Evolutionary conservation across 53 echinoderm and acorn worm genomes (phyloP), one percentile per base, ranked within the genome.

Genomic region (Echinometra lucunter): DNA sequence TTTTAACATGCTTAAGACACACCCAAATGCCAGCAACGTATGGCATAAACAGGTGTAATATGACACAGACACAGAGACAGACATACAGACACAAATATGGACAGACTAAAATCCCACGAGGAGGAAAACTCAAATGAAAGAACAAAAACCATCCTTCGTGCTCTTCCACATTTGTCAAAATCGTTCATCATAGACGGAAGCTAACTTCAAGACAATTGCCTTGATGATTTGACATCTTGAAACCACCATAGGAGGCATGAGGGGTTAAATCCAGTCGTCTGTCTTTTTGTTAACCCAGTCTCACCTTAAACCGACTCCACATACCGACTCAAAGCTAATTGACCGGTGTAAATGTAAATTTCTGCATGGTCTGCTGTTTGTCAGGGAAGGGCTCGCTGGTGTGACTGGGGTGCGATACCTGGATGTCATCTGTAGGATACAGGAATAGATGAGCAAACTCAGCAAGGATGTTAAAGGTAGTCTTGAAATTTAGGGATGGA

Each of bases 171-270:
- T 81, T 42, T 81, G 81, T 81, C 81, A 81, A 44, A 81, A 81
- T 81, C 42, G 81, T 81, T 81, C 81, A 21, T 81, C 74, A 74
- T 7, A 2, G 18, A 57, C 28, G 66, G 91, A 91, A 91, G 91
- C 21, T 37, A 91, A 21, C 91, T 91, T 91, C 91, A 91, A 35
- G 60, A 63, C 91, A 91, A 91, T 91, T 66, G 57, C 18, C 66
- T 21, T 58, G 40, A 25, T 58, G 16, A 42, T 37, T 40, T 91
- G 91, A 91, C 66, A 35, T 40, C 35, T 42, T 91, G 57, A 18
- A 11, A 66, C 91, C 81, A 81, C 81, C 81, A 19, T 42, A 44
- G 81, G 78, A 18, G 81, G 81, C 42, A 44, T 23, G 13, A 12
- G 44, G 81, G 81, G 81, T 81, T 23, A 0, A 25, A 44, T 44